phyloP scores from a whole-genome alignment of 2,888 invertebrate genomes.

The Sesamia inferens region DNA sequence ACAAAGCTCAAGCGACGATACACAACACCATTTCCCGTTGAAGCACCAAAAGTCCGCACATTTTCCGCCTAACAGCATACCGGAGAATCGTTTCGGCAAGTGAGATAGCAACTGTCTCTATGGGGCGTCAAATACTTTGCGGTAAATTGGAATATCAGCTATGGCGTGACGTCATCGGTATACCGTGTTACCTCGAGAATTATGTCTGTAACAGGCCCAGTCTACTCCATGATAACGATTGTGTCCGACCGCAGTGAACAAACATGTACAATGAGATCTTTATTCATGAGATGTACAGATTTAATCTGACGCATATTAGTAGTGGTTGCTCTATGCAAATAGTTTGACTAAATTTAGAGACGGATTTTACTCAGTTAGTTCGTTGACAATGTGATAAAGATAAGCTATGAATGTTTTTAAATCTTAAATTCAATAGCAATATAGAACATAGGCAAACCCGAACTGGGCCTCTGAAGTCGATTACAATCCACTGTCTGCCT shows the following conservation, averaged over 20 bases:
- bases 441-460: background rate
- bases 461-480: too few relatives aligned
- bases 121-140: conserved; percentile 51
- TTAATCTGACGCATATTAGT: conserved; percentile 52
- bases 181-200: conserved; percentile 61
- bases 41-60: conserved; percentile 13
- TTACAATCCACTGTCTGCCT: too few relatives aligned
- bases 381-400: background rate
- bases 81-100: conserved; percentile 35
- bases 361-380: background rate
- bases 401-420: background rate
- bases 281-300: conserved; percentile 71
- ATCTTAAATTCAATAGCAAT: background rate
- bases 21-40: background rate
- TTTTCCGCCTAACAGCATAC: conserved; percentile 1
- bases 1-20: background rate
- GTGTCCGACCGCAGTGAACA: conserved; percentile 66
- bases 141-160: conserved; percentile 62
- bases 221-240: conserved; percentile 66
- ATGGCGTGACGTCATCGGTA: conserved; percentile 64
- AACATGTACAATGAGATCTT: conserved; percentile 69
- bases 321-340: conserved; percentile 21
- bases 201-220: conserved; percentile 67
- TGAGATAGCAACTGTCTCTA: conserved; percentile 40
- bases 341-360: conserved; percentile 1